phyloP scores from a whole-genome alignment of 2,113 vertebrate species.

The Haemorhous mexicanus region DNA sequence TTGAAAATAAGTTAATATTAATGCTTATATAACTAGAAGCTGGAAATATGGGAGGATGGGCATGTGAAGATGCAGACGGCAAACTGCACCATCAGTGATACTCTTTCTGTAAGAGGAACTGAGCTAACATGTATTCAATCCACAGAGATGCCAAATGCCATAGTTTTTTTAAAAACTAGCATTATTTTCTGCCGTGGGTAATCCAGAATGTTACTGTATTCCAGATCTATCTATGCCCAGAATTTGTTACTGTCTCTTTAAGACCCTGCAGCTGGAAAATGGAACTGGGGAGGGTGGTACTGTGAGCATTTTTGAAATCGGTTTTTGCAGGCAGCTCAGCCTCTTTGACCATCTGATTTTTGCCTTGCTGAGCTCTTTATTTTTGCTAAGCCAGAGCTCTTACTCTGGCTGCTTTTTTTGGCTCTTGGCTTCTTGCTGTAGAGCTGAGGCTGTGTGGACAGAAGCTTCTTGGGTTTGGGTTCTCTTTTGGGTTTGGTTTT shows the following conservation, averaged over 20 bases:
- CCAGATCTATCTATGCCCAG: no score
- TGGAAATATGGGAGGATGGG: background rate
- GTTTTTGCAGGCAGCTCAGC: background rate
- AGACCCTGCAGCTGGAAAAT: no score
- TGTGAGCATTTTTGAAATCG: background rate
- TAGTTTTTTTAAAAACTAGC: background rate
- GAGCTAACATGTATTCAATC: background rate
- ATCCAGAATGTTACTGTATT: background rate
- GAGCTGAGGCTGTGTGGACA: background rate
- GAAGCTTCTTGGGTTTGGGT: background rate
- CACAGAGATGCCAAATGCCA: background rate
- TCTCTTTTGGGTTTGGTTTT: background rate
- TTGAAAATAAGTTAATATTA: background rate
- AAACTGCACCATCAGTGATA: background rate
- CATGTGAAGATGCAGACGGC: background rate
- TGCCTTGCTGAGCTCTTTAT: background rate
- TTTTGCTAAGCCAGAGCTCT: background rate
- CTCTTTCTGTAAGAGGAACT: background rate
- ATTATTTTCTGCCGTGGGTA: background rate
- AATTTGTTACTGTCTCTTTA: background rate
- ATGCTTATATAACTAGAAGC: background rate
- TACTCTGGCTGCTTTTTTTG: fast-evolving
- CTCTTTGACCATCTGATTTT: fast-evolving
- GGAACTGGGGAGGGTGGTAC: background rate
- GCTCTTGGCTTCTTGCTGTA: background rate